phyloP scores from a whole-genome alignment of 2,888 invertebrate species.

The Tipula vernalis region DNA sequence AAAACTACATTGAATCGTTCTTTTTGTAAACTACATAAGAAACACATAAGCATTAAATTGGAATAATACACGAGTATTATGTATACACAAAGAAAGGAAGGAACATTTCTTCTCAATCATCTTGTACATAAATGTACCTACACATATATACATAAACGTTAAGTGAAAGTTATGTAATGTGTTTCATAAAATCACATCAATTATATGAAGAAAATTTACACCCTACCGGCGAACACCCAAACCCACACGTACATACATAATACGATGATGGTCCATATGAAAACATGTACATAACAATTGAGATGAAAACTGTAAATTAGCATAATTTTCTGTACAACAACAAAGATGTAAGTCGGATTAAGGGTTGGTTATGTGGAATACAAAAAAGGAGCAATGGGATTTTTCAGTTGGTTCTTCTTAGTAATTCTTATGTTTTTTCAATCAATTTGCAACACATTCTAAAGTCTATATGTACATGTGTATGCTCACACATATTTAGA shows the following conservation, averaged over 20 bases:
- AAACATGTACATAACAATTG: background rate
- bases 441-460: background rate
- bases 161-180: background rate
- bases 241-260: background rate
- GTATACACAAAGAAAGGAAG: background rate
- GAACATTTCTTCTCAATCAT: background rate
- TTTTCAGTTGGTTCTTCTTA: background rate
- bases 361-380: background rate
- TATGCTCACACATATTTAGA: background rate
- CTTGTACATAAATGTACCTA: background rate
- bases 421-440: background rate
- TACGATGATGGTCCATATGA: background rate
- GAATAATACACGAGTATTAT: background rate
- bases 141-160: background rate
- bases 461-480: background rate
- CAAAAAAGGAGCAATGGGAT: background rate
- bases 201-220: background rate
- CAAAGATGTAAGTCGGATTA: background rate
- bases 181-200: background rate
- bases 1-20: background rate
- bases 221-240: background rate
- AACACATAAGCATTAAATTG: background rate
- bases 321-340: background rate
- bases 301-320: background rate
- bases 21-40: background rate